Evolutionary conservation across 2,888 invertebrate genomes (phyloP), one percentile per base, ranked within the genome.

Genomic region (Dexiosoma caninum): DNA sequence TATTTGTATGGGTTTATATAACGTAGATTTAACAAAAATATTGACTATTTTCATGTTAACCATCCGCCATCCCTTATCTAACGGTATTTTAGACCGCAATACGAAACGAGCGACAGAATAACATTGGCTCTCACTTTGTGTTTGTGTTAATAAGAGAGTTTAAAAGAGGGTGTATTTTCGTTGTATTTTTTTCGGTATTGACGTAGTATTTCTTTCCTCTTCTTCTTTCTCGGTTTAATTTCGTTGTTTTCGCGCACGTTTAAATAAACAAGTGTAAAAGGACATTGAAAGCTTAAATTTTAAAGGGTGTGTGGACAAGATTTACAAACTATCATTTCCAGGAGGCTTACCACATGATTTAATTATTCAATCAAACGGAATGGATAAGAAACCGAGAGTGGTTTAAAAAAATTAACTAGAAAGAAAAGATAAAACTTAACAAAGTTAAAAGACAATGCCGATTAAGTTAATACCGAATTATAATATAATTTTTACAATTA

Each of bases 271-370:
- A 81, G 72, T 81, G 81, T 77, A 81, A 81, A 81, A 81, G 77
- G 81, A 77, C 81, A 77, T 81, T 37, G 76, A 81, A 67, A 77
- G 77, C 49, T 81, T 81, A 71, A 81, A 81, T 72, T 81, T 72
- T 72, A 77, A 77, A 81, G 81, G 81, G 81, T 72, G 81, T 77
- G 81, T 81, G 62, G 72, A 62, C 77, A 81, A 77, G 72, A 81
- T 72, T 81, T 81, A 57, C 57, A 66, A 75, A 67, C 19, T 51
- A 57, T 64, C 32, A 16, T 69, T 62, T 57, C 46, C 5, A 35
- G 16, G 0, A 69, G 77, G 12, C 67, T 77, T 81, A 67, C 72
- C 77, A 76, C 1, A 27, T 14, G 3, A 5, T 9, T 14, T 37
- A n/a, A 16, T 30, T 14, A 40, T 44, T 12, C 14, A 10, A 51